Evolutionary conservation across 2,113 vertebrate genomes (phyloP), one percentile per base, ranked within the genome.

Genomic region (Tympanuchus pallidicinctus): DNA sequence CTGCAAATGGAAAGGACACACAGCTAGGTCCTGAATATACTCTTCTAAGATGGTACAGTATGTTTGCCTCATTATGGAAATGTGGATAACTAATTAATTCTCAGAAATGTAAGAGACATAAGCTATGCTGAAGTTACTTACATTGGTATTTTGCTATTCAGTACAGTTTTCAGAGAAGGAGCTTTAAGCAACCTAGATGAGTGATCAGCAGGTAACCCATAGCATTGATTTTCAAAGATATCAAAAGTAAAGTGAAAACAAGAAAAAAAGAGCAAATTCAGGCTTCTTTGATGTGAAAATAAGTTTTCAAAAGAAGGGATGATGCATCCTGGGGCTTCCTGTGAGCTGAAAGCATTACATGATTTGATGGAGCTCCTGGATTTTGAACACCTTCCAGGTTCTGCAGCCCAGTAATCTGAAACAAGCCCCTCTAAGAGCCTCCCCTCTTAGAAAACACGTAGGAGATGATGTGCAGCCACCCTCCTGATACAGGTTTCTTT

Each of bases 1-100:
- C 28, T 77, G 90, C 92, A 92, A 93, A 89, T 77, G 81, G 87
- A 93, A 65, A 61, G 22, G 42, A 4, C 57, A 21, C 87, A 84
- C 88, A 80, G 48, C 82, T 82, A 92, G 80, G 89, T 75, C 63
- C 66, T 60, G 64, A 95, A 66, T 74, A 63, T 61, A 42, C 36
- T 67, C 56, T 78, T 82, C 60, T 88, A 96, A 96, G 56, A 97
- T 43, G 82, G 78, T 28, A 47, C 19, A 47, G 70, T 32, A 89
- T 82, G 92, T 89, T 96, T 96, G 75, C 78, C 80, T 94, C 64
- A 81, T 84, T 88, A 70, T 57, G 76, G 45, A 93, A 86, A 48
- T 18, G 11, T 10, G 30, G 75, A 80, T 4, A 59, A 92, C n/a
- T 71, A 74, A 82, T 47, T 89, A 12, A 86, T 94, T 89, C 94